Evolutionary conservation across 92 coral and sea anemone species (phyloP), one percentile per base, ranked within the genome.

Genomic region (Pocillopora meandrina): DNA sequence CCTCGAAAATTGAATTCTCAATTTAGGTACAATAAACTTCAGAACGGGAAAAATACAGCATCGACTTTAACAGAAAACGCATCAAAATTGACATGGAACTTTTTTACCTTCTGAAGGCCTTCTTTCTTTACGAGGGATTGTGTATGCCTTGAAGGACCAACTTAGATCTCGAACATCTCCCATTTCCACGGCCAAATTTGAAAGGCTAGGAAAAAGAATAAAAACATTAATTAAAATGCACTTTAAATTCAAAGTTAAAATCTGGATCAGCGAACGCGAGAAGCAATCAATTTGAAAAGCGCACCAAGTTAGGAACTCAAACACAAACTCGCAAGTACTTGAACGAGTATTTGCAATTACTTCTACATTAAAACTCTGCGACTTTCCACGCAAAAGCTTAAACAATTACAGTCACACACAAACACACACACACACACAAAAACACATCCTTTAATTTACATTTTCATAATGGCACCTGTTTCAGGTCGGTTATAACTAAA

Each of bases 41-140:
- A 19, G 49, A 16, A 26, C 31, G 31, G 31, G 31, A 26, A 26
- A 26, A 26, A 26, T 26, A 26, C 31, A 7, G 14, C 35, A 67
- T 12, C 72, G 15, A 67, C 72, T 17, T 67, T 1, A 31, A 65
- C 67, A 9, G 31, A 26, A 26, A 26, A 26, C 31, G 31, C 31
- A 26, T 26, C 9, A 63, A 63, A 23, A 66, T 23, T 66, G 33
- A 67, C 72, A 68, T 73, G 31, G 12, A 64, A 18, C 3, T 55
- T 31, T 16, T 62, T 15, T 68, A 86, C 92, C 92, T 90, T 90
- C 92, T 2, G 89, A 74, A 31, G 88, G 82, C 15, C 84, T 69
- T 58, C 90, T 56, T 47, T 76, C 86, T 42, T 86, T 90, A 12
- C 90, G 84, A 1, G 92, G 92, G 5, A 90, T 90, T 12, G 90